These are phyloP conservation scores for Mugil cephalus DNA, from an alignment of 2,113 vertebrate species.

Conservation along the genomic window DNA sequence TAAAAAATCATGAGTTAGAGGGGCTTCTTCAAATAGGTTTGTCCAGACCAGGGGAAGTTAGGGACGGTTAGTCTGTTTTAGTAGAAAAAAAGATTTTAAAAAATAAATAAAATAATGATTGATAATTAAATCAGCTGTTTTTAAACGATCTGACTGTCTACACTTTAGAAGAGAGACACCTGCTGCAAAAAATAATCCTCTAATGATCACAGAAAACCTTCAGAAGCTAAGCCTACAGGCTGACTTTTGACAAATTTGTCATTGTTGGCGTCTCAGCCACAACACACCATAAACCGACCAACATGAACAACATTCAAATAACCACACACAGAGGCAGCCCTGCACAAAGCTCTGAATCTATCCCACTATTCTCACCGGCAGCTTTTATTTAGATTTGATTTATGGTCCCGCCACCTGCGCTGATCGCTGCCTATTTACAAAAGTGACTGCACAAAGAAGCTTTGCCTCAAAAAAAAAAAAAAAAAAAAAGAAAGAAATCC, in stretches of 20 bases:
- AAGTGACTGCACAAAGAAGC: constrained; percentile 66
- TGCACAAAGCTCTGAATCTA: constrained; percentile 2
- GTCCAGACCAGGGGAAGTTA: too few species aligned
- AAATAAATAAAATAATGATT: too few species aligned
- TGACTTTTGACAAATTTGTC: not conserved
- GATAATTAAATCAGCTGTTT: too few species aligned
- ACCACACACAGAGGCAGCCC: not conserved
- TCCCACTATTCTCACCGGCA: constrained; percentile 7
- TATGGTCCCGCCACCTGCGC: constrained; percentile 28
- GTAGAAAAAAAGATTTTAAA: too few species aligned
- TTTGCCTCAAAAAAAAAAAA: constrained; percentile 42
- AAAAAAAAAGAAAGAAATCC: constrained; percentile 43
- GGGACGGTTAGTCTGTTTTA: too few species aligned
- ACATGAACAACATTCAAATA: not conserved
- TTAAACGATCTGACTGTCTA: too few species aligned
- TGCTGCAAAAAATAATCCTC: too few species aligned
- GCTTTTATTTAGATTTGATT: constrained; percentile 69
- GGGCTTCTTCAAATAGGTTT: too few species aligned
- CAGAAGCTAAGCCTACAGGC: not conserved
- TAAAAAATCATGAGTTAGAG: too few species aligned
- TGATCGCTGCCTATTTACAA: constrained; percentile 71
- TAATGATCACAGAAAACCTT: too few species aligned
- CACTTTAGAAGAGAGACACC: too few species aligned
- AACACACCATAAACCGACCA: not conserved
- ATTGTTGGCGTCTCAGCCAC: not conserved